Evolutionary conservation across 2,888 invertebrate species (phyloP), one percentile per base, ranked within the genome.

Genomic region (Plagodis dolabraria): DNA sequence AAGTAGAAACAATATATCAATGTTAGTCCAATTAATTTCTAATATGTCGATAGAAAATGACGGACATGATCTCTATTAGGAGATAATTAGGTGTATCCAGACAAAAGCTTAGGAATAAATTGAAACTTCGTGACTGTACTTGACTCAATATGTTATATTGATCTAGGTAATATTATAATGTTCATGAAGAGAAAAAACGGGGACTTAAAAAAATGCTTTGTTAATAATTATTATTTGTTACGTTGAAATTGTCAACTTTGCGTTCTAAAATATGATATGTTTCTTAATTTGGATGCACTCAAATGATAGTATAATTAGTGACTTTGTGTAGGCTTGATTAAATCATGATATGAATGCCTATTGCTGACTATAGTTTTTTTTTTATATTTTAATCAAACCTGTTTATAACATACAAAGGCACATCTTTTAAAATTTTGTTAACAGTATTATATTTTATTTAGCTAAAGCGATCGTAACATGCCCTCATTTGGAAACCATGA

Each of bases 41-140:
- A 60, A 55, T 66, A 64, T 54, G 61, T 64, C 65, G 59, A 60
- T 59, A 60, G 61, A 47, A 61, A 64, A 64, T 63, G 63, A 62
- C 61, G 52, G 68, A 65, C 64, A 63, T 65, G 50, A 22, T 47
- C 64, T 67, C 47, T 63, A 62, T 69, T 65, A 67, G 59, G 63
- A 60, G 38, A 52, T 63, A 68, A 66, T 66, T 57, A 52, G 22
- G 22, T 44, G 10, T 60, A 33, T 60, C 57, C 47, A 55, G 58
- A 67, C 64, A 67, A 65, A 65, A 55, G 49, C 40, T 51, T 33
- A 44, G 6, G 44, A 58, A 45, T 34, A 50, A 56, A 59, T 44
- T 47, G 43, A 53, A 51, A 49, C 53, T 42, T 59, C 58, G 54
- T 64, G 62, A 63, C 59, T 56, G 36, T 46, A 48, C 56, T 33